Evolutionary conservation across 2,888 invertebrate genomes (phyloP).

Genomic region (Venusia cambrica): DNA sequence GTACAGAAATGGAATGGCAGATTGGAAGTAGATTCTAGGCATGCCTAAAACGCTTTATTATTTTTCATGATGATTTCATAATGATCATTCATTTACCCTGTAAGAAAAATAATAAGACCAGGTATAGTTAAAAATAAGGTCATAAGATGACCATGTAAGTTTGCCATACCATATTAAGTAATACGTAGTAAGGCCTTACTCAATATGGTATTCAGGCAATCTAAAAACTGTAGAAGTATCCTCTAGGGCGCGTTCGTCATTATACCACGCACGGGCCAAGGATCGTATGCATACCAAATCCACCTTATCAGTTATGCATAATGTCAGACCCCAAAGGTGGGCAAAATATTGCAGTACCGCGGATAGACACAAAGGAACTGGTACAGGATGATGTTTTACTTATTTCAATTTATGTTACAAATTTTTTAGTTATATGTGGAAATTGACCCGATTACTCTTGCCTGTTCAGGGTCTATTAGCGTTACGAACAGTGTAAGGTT

Average conservation of each 20-base stretch:
- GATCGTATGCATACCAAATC: constrained; percentile 81
- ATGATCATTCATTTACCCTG: too few species aligned
- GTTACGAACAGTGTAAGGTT: too few species aligned
- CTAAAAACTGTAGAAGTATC: constrained; percentile 50
- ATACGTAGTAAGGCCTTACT: constrained; percentile 12
- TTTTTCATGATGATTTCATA: too few species aligned
- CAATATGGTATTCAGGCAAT: constrained; percentile 15
- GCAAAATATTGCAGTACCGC: constrained; percentile 70
- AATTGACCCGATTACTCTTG: too few species aligned
- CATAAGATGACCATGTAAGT: too few species aligned
- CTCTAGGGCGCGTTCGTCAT: constrained; percentile 64
- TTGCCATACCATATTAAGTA: neutral
- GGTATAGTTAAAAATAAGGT: too few species aligned
- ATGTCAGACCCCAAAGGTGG: constrained; percentile 78
- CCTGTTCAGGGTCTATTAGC: too few species aligned
- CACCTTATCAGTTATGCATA: constrained; percentile 81
- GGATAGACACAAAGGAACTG: constrained; percentile 33
- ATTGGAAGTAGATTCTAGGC: too few species aligned
- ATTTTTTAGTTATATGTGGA: too few species aligned
- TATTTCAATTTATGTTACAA: neutral
- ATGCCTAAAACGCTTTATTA: too few species aligned
- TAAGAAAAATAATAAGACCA: too few species aligned
- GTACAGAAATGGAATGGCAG: too few species aligned
- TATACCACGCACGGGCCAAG: constrained; percentile 63
- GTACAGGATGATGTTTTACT: constrained; percentile 38